Base-by-base conservation (phyloP, 2,888 invertebrate species). In the Oligia fasciuncula region DNA sequence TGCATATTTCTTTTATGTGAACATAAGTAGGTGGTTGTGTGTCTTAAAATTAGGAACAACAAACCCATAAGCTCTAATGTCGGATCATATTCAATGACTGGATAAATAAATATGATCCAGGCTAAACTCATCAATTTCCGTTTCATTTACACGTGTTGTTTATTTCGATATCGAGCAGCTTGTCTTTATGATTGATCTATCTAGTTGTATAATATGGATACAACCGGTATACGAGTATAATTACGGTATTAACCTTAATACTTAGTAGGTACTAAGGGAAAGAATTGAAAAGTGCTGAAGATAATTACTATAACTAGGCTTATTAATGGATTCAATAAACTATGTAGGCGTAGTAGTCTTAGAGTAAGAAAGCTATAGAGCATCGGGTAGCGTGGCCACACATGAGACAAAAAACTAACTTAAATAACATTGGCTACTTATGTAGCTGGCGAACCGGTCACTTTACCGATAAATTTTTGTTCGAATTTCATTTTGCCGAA, bases 121-220 rank as follows among this genome's bases (percentile, higher is more conserved):
- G 57, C 68, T 76, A 54, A 80, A 65, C 81, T 77, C 77, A 85
- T 84, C 85, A 84, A 80, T 80, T 73, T 70, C 70, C 62, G 13
- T 80, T 73, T 57, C 54, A 73, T 80, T 54, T 68, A 75, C 68
- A 43, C 69, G 54, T 72, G 19, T 40, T 40, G 17, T 70, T 23
- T 80, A 62, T 80, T 80, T 73, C 60, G 60, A 43, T 83, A 83
- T 84, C 54, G 62, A 84, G 62, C 49, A 62, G 17, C 66, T 76
- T 80, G 65, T 72, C 51, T 49, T 66, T 62, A 76, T 83, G 85
- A 83, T 84, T 84, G 72, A 84, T 83, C 68, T 60, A 66, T 68
- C 17, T 14, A 35, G 54, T 73, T 73, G 65, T 80, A 57, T n/a
- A 9, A 57, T n/a, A 57, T 57, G 23, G 9, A 23, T 11, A 57